Conservation (phyloP, 2,797 vertebrate species). For the Leptoclinus maculatus region DNA sequence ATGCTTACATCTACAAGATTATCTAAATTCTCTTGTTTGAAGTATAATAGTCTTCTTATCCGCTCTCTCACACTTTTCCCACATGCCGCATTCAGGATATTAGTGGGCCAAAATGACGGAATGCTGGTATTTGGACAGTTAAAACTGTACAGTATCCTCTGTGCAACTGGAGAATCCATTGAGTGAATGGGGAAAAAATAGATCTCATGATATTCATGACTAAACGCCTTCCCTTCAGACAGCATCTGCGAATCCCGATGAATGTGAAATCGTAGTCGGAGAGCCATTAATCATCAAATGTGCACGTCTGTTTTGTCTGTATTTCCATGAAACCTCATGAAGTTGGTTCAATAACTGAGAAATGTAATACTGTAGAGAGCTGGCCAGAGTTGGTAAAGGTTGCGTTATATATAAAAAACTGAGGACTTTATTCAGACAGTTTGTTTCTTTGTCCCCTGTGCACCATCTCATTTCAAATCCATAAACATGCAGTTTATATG, state of each 20-base stretch:
- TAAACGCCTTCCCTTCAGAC: slow-evolving; percentile 8
- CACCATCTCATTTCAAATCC: not conserved
- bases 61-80: slow-evolving; percentile 24
- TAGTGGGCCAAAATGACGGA: slow-evolving; percentile 22
- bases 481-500: slow-evolving; percentile 10
- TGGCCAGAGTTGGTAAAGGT: not conserved
- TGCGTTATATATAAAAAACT: not conserved
- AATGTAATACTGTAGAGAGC: slow-evolving; percentile 5
- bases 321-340: slow-evolving; percentile 34
- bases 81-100: slow-evolving; percentile 23
- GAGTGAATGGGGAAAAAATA: slow-evolving; percentile 43
- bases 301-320: slow-evolving; percentile 25
- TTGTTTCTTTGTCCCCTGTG: not conserved
- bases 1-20: slow-evolving; percentile 15
- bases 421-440: not conserved
- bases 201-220: slow-evolving; percentile 46
- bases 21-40: slow-evolving; percentile 19
- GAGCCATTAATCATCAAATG: slow-evolving; percentile 40
- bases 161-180: slow-evolving; percentile 20
- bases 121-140: slow-evolving; percentile 35
- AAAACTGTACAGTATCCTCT: not conserved
- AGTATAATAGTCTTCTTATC: not conserved
- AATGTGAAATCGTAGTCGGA: slow-evolving; percentile 15
- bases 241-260: slow-evolving; percentile 33
- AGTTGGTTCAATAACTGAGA: slow-evolving; percentile 25